Evolutionary conservation across 2,888 invertebrate genomes (phyloP).

Genomic region (Chydorus sphaericus): DNA sequence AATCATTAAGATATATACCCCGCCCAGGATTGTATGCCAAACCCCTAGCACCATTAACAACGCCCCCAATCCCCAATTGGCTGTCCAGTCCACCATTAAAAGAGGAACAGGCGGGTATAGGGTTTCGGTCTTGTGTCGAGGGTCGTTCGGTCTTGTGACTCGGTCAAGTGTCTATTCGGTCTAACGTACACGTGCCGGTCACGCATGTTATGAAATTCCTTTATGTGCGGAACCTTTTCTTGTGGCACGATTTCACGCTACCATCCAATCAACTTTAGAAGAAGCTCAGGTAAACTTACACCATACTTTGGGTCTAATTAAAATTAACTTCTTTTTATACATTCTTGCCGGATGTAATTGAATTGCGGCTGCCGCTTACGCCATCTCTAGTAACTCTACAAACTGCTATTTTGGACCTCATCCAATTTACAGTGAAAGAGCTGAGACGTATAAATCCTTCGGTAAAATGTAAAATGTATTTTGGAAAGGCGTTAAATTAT

Average conservation of each 20-base stretch:
- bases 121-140: too few relatives aligned
- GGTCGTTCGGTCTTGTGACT: too few relatives aligned
- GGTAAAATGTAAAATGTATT: constrained; percentile 29
- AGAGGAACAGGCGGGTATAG: too few relatives aligned
- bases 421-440: constrained; percentile 84
- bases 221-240: constrained; percentile 73
- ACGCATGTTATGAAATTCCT: constrained; percentile 87
- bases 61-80: too few relatives aligned
- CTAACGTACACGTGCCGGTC: too few relatives aligned
- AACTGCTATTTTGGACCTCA: constrained; percentile 76
- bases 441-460: constrained; percentile 70
- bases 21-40: too few relatives aligned
- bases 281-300: constrained; percentile 36
- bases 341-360: constrained; percentile 57
- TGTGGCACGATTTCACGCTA: constrained; percentile 76
- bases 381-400: constrained; percentile 69
- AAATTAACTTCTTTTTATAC: neutral
- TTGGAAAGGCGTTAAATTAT: neutral
- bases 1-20: too few relatives aligned
- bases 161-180: too few relatives aligned
- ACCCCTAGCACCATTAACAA: too few relatives aligned
- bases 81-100: too few relatives aligned
- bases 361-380: constrained; percentile 73
- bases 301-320: neutral
- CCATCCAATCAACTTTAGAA: constrained; percentile 43